Evolutionary conservation across 2,113 vertebrate genomes (phyloP).

Genomic region (Chinchilla lanigera): DNA sequence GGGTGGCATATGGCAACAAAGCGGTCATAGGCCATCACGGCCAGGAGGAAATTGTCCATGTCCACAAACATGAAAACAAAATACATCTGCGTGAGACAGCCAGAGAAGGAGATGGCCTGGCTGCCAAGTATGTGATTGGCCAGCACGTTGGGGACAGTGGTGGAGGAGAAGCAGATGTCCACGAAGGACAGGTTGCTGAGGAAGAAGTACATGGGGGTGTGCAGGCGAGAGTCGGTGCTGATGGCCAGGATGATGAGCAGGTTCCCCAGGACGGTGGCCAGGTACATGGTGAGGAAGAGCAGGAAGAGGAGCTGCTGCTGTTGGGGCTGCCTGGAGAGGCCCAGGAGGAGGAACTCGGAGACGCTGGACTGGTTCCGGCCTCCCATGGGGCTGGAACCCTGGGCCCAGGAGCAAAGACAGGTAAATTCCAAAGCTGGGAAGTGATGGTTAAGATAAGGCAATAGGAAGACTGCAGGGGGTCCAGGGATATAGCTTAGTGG

Average conservation of each 20-base stretch:
- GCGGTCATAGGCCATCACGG: constrained; percentile 80
- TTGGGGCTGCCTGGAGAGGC: constrained; percentile 68
- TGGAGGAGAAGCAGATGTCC: constrained; percentile 79
- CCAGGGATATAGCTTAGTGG: too few species aligned
- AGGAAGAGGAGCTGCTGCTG: constrained; percentile 71
- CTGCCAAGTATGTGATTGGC: neutral
- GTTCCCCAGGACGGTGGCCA: constrained; percentile 74
- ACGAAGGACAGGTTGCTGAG: constrained; percentile 77
- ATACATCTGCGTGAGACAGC: constrained; percentile 77
- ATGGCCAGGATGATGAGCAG: constrained; percentile 41
- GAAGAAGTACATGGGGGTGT: too few species aligned
- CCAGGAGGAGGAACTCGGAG: constrained; percentile 69
- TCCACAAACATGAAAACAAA: constrained; percentile 54
- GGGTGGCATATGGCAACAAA: constrained; percentile 77
- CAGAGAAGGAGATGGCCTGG: constrained; percentile 74
- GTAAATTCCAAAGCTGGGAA: neutral
- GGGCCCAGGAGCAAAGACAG: accelerated
- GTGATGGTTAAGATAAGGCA: neutral
- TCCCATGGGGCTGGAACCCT: neutral
- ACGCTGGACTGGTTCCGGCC: neutral
- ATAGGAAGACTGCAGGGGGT: neutral
- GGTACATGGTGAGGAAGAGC: constrained; percentile 76
- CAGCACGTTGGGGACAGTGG: constrained; percentile 79
- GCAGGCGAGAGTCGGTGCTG: too few species aligned
- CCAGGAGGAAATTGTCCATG: constrained; percentile 81